These are phyloP conservation scores for Callorhinus ursinus DNA, from an alignment of 2,113 vertebrate species.

Conservation along the genomic window DNA sequence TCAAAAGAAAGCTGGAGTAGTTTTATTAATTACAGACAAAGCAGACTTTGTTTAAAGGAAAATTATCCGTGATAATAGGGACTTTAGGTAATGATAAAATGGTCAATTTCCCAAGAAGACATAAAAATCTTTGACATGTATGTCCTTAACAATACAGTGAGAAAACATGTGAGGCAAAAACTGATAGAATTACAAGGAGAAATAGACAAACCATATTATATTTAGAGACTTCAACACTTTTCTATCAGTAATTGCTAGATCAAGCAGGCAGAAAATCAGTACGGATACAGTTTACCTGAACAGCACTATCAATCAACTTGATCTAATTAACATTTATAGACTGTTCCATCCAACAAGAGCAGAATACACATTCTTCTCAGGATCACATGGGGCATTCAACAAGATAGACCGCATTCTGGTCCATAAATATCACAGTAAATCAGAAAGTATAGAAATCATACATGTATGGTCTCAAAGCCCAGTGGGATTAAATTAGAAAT, in stretches of 20 bases:
- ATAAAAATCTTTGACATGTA: not conserved
- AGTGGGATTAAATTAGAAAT: not conserved
- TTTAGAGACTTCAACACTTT: not conserved
- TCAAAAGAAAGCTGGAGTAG: not conserved
- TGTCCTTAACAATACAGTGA: not conserved
- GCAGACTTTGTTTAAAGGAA: not conserved
- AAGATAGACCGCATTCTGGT: not conserved
- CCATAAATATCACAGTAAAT: not conserved
- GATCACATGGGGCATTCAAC: not conserved
- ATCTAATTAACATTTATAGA: constrained; percentile 48
- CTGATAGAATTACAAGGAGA: not conserved
- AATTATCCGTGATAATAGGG: not conserved
- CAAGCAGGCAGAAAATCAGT: constrained; percentile 53
- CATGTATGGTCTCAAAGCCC: not conserved
- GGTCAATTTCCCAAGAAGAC: not conserved
- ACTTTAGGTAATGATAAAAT: constrained; percentile 8
- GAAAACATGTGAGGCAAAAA: not conserved
- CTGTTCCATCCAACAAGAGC: not conserved
- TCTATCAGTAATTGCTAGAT: constrained; percentile 19
- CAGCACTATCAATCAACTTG: constrained; percentile 21
- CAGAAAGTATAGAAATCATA: not conserved
- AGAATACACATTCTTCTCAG: not conserved
- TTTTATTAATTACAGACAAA: constrained; percentile 36
- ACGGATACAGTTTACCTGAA: constrained; percentile 13
- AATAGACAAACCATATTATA: not conserved